These are phyloP conservation scores for Drosophila acutilabella DNA, from an alignment of 2,888 invertebrate species.

Conservation along the genomic window DNA sequence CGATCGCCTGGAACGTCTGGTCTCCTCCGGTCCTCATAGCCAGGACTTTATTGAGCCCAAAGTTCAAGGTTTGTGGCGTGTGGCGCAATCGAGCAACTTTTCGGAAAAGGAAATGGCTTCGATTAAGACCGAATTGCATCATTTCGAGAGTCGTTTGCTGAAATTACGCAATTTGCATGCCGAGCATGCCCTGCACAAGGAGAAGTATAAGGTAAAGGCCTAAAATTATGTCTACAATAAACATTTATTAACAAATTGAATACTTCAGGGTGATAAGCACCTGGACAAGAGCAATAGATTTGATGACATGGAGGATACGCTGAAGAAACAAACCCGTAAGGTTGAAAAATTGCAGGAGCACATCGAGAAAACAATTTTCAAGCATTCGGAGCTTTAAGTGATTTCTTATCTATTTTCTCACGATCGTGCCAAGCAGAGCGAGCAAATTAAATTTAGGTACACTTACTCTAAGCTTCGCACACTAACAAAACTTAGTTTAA, in stretches of 20 bases:
- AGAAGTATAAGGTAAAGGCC: slow-evolving; percentile 87
- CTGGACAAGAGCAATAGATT: slow-evolving; percentile 88
- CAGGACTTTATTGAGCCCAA: slow-evolving; percentile 96
- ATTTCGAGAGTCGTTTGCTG: slow-evolving; percentile 93
- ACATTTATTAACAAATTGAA: not conserved
- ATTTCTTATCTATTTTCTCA: not conserved
- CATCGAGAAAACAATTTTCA: slow-evolving; percentile 91
- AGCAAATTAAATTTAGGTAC: slow-evolving; percentile 58
- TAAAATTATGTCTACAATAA: not conserved
- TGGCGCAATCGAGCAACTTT: slow-evolving; percentile 89
- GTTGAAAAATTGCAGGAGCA: slow-evolving; percentile 94
- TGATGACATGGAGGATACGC: slow-evolving; percentile 89
- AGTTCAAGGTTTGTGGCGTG: slow-evolving; percentile 94
- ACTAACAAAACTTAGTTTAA: slow-evolving; percentile 11
- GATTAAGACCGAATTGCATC: slow-evolving; percentile 91
- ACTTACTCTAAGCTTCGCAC: slow-evolving; percentile 28
- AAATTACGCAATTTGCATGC: slow-evolving; percentile 94
- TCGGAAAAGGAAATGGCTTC: slow-evolving; percentile 92
- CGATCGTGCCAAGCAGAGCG: slow-evolving; percentile 48
- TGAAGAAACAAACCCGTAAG: slow-evolving; percentile 93
- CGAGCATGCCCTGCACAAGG: slow-evolving; percentile 91
- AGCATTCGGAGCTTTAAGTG: slow-evolving; percentile 91
- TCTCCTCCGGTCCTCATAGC: slow-evolving; percentile 91
- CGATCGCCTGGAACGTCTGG: slow-evolving; percentile 90
- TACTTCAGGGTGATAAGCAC: slow-evolving; percentile 86